Evolutionary conservation across 2,888 invertebrate genomes (phyloP).

Genomic region (Acleris literana): DNA sequence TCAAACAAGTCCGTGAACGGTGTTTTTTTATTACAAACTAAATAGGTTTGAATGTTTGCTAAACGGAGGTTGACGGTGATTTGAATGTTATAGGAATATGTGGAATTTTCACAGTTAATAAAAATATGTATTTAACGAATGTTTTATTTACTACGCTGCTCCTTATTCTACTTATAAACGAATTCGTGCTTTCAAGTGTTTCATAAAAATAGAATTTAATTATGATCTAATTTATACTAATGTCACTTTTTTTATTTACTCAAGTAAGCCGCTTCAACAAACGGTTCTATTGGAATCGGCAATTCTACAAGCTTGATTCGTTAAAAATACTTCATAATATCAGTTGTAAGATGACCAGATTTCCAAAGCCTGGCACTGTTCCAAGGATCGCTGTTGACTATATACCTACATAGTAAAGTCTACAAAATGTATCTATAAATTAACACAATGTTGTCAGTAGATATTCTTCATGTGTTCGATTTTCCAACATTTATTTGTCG

Average conservation of each 20-base stretch:
- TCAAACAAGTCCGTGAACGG: constrained; percentile 41
- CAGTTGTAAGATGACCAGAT: no score
- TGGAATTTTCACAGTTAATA: constrained; percentile 72
- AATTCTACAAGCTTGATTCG: no score
- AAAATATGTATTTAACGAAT: constrained; percentile 62
- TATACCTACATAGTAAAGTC: no score
- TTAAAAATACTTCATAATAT: no score
- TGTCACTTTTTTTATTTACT: no score
- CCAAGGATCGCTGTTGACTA: no score
- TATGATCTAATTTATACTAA: no score
- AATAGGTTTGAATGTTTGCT: constrained; percentile 43
- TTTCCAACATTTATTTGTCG: constrained; percentile 37
- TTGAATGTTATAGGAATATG: constrained; percentile 63
- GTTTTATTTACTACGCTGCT: constrained; percentile 57
- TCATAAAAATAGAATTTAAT: no score
- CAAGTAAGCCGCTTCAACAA: no score
- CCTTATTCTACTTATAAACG: constrained; percentile 38
- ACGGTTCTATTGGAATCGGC: no score
- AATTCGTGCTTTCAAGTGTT: constrained; percentile 5
- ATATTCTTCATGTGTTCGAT: constrained; percentile 37
- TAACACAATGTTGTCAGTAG: constrained; percentile 10
- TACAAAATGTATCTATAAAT: no score
- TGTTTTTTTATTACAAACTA: constrained; percentile 40
- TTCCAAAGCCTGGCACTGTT: no score
- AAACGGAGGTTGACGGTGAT: constrained; percentile 53